Percentiles rank a stretch among this genome's conserved stretches.
Conservation (phyloP, 2,888 invertebrate genomes). For the Odontothrips loti region DNA sequence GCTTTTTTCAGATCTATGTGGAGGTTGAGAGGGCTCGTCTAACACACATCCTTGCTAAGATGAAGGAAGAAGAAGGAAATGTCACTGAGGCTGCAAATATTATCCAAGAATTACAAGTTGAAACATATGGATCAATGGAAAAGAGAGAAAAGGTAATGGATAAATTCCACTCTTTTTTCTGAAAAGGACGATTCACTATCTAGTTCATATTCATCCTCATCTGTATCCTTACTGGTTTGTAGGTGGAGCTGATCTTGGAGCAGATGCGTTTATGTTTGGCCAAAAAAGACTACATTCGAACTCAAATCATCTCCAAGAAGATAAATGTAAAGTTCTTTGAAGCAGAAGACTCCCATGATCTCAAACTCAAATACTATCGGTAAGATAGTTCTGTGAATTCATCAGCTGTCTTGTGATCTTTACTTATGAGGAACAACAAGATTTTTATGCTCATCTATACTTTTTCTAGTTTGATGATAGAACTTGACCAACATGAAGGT, state of each 20-base stretch:
- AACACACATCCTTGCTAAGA: slow-evolving; percentile 82
- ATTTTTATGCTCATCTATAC: slow-evolving; percentile 46
- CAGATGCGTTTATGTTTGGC: slow-evolving; percentile 97
- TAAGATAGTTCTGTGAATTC: slow-evolving; percentile 40
- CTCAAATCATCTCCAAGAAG: slow-evolving; percentile 98
- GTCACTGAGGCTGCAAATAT: slow-evolving; percentile 86
- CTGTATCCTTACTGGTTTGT: slow-evolving; percentile 28
- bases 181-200: slow-evolving; percentile 2
- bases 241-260: slow-evolving; percentile 88
- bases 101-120: slow-evolving; percentile 92
- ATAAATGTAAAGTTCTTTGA: slow-evolving; percentile 97
- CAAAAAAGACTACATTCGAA: slow-evolving; percentile 93
- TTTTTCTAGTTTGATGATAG: slow-evolving; percentile 74
- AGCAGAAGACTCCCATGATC: slow-evolving; percentile 67
- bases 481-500: slow-evolving; percentile 89
- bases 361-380: slow-evolving; percentile 68
- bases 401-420: not conserved
- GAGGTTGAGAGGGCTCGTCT: slow-evolving; percentile 96
- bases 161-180: not conserved
- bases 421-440: not conserved
- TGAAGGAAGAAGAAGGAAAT: slow-evolving; percentile 78
- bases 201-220: too few species aligned
- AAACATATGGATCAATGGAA: slow-evolving; percentile 99
- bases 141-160: slow-evolving; percentile 76
- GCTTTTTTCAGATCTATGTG: slow-evolving; percentile 82